Conservation (phyloP, 2,113 vertebrate species). For the Elanoides forficatus region DNA sequence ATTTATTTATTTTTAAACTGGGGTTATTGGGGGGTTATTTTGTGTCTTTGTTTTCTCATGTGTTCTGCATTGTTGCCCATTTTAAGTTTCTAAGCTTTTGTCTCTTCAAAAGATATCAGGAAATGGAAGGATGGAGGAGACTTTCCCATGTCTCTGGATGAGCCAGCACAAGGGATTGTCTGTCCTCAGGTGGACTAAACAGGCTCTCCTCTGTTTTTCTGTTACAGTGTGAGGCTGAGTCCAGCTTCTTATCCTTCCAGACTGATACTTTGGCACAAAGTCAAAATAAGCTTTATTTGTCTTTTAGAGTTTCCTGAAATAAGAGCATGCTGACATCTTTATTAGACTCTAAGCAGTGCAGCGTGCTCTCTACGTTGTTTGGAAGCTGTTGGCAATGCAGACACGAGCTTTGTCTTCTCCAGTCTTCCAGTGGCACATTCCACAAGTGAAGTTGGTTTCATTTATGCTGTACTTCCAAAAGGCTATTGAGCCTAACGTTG, state of each 20-base stretch:
- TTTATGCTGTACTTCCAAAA: neutral
- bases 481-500: neutral
- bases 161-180: neutral
- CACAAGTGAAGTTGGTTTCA: accelerated
- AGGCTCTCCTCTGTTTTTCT: neutral
- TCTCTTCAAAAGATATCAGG: neutral
- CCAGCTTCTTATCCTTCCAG: neutral
- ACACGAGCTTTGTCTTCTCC: no score
- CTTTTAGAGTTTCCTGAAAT: neutral
- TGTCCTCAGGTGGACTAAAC: neutral
- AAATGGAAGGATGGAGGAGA: neutral
- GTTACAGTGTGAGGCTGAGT: neutral
- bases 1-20: neutral
- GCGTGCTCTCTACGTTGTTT: neutral
- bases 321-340: neutral
- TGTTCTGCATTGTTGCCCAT: neutral
- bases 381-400: neutral
- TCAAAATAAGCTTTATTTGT: neutral
- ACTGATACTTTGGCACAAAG: neutral
- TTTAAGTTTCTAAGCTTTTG: neutral
- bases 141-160: neutral
- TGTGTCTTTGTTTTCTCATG: neutral
- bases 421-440: neutral
- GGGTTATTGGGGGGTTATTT: neutral
- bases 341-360: neutral